Evolutionary conservation across 2,888 invertebrate species (phyloP), one percentile per base, ranked within the genome.

Genomic region (Leptinotarsa rubiginosa): DNA sequence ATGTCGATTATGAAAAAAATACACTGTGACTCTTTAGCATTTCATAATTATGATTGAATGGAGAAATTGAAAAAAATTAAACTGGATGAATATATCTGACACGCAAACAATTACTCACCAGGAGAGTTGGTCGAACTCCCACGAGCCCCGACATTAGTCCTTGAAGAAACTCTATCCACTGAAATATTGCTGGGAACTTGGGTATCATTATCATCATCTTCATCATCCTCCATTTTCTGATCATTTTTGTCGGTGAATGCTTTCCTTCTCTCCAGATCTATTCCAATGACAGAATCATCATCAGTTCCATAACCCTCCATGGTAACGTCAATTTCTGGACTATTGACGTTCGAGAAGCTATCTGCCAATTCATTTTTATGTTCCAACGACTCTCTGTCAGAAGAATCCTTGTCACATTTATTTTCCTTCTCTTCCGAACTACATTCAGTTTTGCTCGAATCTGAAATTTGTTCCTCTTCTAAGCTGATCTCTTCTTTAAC

Each of bases 281-380:
- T 70, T 62, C 70, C 78, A 56, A 73, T 62, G 7, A 56, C 75
- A 18, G 78, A 80, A 20, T 86, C 85, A 70, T 86, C 85, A 72
- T 85, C 86, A 10, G 85, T 84, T 65, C 85, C 85, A 74, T 86
- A 85, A 62, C 84, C 85, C 75, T 77, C 84, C 82, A 83, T 83
- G 12, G 78, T 78, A 52, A 78, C 78, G 64, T 79, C 78, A 54
- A 73, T 68, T 16, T 62, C 50, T 13, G 74, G 70, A 22, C 68
- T 73, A 47, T 47, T 65, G 59, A 66, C 13, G 41, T 76, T 67
- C 2, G 69, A 74, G 18, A n/a, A 47, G 41, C 59, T n/a, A 47
- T 47, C 59, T 25, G 7, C 62, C 47, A 15, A 20, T 15, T 71
- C 65, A 18, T 71, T 50, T 18, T 52, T 47, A 15, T 22, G 52